These are phyloP conservation scores for Margarornis squamiger DNA, from an alignment of 2,797 vertebrate species.

Conservation along the genomic window DNA sequence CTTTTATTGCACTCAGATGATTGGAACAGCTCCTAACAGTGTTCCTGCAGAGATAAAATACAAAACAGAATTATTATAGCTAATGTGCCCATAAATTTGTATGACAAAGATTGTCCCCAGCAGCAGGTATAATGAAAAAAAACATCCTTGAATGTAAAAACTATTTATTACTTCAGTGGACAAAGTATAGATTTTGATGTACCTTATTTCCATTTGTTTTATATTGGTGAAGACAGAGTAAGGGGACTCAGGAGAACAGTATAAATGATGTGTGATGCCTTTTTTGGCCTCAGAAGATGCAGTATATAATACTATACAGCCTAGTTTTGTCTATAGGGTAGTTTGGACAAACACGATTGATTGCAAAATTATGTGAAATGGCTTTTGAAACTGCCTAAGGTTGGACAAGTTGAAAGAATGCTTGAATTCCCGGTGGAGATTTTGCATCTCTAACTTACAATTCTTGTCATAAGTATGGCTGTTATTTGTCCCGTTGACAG, in stretches of 20 bases:
- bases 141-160: not conserved
- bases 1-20: not conserved
- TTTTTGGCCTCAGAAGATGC: not conserved
- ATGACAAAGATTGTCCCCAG: not conserved
- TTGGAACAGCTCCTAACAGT: not conserved
- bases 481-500: not conserved
- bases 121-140: slow-evolving; percentile 8
- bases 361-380: not conserved
- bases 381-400: not conserved
- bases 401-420: not conserved
- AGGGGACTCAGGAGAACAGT: not conserved
- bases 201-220: not conserved
- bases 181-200: not conserved
- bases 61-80: not conserved
- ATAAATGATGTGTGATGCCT: not conserved
- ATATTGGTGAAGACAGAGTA: not conserved
- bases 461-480: not conserved
- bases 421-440: not conserved
- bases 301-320: not conserved
- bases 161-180: not conserved
- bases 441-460: not conserved
- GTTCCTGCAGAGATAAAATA: not conserved
- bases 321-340: not conserved
- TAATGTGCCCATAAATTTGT: not conserved
- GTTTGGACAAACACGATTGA: not conserved